Base-by-base conservation (phyloP, 2,113 vertebrate genomes). In the Phyllostomus hastatus region DNA sequence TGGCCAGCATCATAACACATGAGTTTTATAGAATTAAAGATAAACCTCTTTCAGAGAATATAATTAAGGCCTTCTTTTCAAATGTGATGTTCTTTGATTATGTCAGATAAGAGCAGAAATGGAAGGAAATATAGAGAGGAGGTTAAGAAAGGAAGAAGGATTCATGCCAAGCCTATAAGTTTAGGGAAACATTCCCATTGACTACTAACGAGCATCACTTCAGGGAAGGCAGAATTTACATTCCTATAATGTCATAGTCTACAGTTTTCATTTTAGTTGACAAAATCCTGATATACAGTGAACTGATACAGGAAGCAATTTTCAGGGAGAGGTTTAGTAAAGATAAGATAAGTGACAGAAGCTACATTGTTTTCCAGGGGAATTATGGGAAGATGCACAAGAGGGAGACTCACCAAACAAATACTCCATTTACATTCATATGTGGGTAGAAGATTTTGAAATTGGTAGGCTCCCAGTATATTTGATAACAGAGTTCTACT, bases 161-260 rank as follows among this genome's bases (percentile, higher is more conserved):
- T 38, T 50, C 14, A 31, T 43, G 46, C 31, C 69, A 93, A 76
- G n/a, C 1, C 28, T 38, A 15, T 31, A n/a, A 73, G 38, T 84
- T 70, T 72, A 79, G 28, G 8, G 67, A 75, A 64, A 52, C 35
- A 81, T 89, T 95, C 61, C 88, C 75, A 52, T 70, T 89, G 54
- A 88, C 35, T 89, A 75, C 72, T 83, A 94, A 85, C 24, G 86
- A 73, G 61, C 50, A 75, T 70, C 31, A 91, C 75, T 79, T 97
- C 69, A 93, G 57, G 90, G 35, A 97, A 95, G 64, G 41, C 31
- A 87, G 69, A 96, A 66, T 87, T 95, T 46, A 89, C 75, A 93
- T 80, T 90, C 66, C n/a, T 69, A 35, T 87, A 92, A 94, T 52
- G 69, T 95, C 87, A 95, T 80, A 83, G 35, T 89, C 69, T 79